Base-by-base conservation (phyloP, 92 coral and sea anemone genomes). In the Montipora capitata region DNA sequence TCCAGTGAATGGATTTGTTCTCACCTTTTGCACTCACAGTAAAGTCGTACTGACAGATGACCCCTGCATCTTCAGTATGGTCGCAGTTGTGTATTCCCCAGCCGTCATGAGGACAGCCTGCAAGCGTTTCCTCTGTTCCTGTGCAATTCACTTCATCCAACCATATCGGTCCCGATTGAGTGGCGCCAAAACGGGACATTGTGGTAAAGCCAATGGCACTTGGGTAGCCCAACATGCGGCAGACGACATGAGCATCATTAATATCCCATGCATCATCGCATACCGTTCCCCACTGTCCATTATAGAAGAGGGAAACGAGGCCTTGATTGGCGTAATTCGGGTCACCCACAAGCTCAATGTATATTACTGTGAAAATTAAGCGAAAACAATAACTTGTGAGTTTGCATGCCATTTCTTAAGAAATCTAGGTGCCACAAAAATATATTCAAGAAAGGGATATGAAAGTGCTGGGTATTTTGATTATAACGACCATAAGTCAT, bases 41-140 rank as follows among this genome's bases (percentile, higher is more conserved):
- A 62, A 69, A 83, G 72, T 83, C 44, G 63, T 4, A 58, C 35
- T 74, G 83, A 59, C 96, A 94, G 2, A 87, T 76, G 2, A 94
- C 97, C 14, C 97, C 97, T 8, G 92, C 97, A 59, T 94, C 95
- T 74, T 94, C 82, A 43, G 42, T 43, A 66, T 94, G 97, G 16
- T 84, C 27, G 52, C 97, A 94, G 74, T 89, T 80, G 41, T 45
- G 58, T 17, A 18, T 63, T 10, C 91, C 87, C 89, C 84, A 83
- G 15, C 85, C 85, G n/a, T 3, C 40, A 52, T 78, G 91, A 49
- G 90, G 88, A 56, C 95, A 94, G 6, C 72, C 89, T 43, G 45
- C 68, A 12, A 94, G 73, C 20, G 89, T 80, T 18, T 56, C 35
- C 70, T 94, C 97, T 3, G 49, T 64, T 67, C 97, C 97, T n/a